A percentile compares a stretch with the other conserved stretches of the same genome.
Evolutionary conservation across 2,113 vertebrate genomes (phyloP).

Genomic region (Grus americana): DNA sequence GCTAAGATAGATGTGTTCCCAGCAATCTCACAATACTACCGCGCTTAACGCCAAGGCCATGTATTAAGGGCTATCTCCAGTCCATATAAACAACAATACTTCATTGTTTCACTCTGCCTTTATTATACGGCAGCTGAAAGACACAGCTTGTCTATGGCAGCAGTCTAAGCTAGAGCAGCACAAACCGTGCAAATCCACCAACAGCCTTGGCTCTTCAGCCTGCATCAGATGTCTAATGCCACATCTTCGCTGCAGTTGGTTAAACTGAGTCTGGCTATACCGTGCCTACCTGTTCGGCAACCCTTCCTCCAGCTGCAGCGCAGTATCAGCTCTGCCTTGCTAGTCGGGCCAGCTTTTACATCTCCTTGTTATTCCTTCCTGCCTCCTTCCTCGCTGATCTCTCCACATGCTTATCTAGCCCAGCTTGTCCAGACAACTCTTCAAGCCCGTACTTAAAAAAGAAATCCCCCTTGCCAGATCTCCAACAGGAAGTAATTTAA

Average conservation of each 20-base stretch:
- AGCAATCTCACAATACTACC: neutral
- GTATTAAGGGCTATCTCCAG: neutral
- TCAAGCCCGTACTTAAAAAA: neutral
- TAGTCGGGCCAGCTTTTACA: neutral
- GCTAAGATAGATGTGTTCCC: neutral
- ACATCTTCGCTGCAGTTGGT: neutral
- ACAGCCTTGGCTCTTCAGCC: neutral
- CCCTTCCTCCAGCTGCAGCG: neutral
- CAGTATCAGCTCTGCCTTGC: neutral
- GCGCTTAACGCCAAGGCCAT: neutral
- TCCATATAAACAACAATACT: neutral
- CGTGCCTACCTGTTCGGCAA: neutral
- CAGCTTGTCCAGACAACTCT: constrained; percentile 17
- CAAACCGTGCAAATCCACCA: neutral
- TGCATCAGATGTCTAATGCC: neutral
- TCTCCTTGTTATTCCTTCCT: neutral
- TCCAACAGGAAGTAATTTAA: constrained; percentile 15
- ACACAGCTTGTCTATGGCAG: neutral
- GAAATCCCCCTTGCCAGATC: neutral
- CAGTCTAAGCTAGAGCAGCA: neutral
- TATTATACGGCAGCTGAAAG: neutral
- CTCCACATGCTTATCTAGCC: neutral
- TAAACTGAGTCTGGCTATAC: neutral
- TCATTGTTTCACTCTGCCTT: neutral
- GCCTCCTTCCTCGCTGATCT: neutral